phyloP scores from a whole-genome alignment of 2,888 invertebrate genomes.

The Dynastes tityus region DNA sequence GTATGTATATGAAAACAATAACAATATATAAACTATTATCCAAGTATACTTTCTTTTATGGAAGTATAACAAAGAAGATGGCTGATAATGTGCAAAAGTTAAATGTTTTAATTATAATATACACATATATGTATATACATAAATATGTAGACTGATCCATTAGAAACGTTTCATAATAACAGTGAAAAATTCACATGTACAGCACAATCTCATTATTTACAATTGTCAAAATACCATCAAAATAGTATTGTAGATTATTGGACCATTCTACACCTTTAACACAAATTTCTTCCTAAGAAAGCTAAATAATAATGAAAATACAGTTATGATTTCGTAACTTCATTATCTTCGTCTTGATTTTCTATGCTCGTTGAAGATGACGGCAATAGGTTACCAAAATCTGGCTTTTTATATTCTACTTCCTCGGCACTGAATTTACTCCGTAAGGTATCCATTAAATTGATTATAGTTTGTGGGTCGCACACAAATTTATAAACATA shows the following conservation, averaged over 20 bases:
- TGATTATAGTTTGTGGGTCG: constrained; percentile 91
- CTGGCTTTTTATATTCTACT: constrained; percentile 25
- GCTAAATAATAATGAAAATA: background rate
- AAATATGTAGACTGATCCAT: background rate
- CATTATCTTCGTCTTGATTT: background rate
- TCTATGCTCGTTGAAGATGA: constrained; percentile 6
- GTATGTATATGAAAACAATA: constrained; percentile 15
- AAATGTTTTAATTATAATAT: background rate
- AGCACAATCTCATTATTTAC: no score
- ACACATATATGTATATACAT: background rate
- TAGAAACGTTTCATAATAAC: no score
- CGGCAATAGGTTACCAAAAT: constrained; percentile 20
- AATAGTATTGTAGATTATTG: no score
- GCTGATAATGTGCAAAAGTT: background rate
- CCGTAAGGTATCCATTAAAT: constrained; percentile 80
- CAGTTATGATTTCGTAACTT: constrained; percentile 9
- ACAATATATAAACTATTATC: constrained; percentile 25
- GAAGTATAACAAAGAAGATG: constrained; percentile 9
- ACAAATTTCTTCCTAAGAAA: background rate
- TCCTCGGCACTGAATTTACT: constrained; percentile 27
- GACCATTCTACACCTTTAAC: no score
- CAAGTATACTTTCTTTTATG: background rate
- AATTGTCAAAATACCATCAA: no score
- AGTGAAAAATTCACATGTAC: no score
- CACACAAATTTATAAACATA: constrained; percentile 98